Conservation (phyloP, 1,140 invertebrate genomes). For the Aporrectodea caliginosa region DNA sequence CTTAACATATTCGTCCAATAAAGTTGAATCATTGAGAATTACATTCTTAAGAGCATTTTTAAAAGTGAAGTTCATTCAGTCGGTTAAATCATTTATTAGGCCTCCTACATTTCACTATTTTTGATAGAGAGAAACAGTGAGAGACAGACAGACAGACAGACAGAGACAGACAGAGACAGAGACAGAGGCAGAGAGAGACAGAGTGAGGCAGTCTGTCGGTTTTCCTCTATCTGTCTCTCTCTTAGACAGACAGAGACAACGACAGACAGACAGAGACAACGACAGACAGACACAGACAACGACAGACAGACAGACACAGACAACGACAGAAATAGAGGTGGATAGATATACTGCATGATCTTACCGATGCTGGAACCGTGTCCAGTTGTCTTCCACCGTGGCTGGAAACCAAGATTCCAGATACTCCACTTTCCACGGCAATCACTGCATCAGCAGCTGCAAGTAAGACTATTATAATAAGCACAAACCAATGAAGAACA, state of each 20-base stretch:
- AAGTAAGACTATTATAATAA: slow-evolving; percentile 58
- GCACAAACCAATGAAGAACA: neutral
- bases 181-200: neutral
- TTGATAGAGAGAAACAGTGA: no score
- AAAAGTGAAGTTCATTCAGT: no score
- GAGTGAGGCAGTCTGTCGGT: neutral
- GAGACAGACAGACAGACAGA: no score
- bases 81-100: no score
- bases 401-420: slow-evolving; percentile 82
- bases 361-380: slow-evolving; percentile 73
- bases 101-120: no score
- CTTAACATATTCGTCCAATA: no score
- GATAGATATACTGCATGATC: slow-evolving; percentile 14
- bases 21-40: no score
- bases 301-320: neutral
- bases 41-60: no score
- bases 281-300: neutral
- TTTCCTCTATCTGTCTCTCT: neutral
- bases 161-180: no score
- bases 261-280: neutral
- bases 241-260: neutral
- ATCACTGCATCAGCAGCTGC: slow-evolving; percentile 78
- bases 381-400: slow-evolving; percentile 87
- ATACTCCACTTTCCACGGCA: slow-evolving; percentile 69
- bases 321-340: neutral